A percentile compares a stretch with the other conserved stretches of the same genome.
Conservation (phyloP, 2,113 vertebrate genomes). For the Corydoras sp. region DNA sequence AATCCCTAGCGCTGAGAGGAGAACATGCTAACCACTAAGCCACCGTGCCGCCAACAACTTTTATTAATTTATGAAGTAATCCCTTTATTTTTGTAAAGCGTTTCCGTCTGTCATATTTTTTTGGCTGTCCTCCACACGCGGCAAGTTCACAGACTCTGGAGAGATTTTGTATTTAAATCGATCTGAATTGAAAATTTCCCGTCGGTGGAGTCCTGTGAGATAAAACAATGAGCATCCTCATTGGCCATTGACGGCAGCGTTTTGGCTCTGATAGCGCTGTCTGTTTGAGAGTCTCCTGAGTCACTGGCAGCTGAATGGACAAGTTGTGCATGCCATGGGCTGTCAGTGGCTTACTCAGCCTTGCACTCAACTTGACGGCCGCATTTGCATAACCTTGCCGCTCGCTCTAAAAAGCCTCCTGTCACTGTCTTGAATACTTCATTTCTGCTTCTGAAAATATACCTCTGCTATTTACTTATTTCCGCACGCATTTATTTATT, state of each 20-base stretch:
- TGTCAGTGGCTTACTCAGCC: constrained; percentile 76
- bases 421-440: constrained; percentile 48
- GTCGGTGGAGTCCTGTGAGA: constrained; percentile 1
- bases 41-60: no score
- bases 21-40: no score
- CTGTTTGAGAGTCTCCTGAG: constrained; percentile 46
- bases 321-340: constrained; percentile 74
- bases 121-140: not conserved
- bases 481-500: constrained; percentile 10
- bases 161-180: constrained; percentile 1
- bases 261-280: constrained; percentile 42
- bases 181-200: constrained; percentile 7
- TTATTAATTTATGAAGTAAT: no score
- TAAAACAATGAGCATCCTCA: constrained; percentile 19
- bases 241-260: constrained; percentile 34
- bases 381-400: constrained; percentile 73
- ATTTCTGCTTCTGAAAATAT: constrained; percentile 42
- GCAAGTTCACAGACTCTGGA: not conserved
- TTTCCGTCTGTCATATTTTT: no score
- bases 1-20: no score
- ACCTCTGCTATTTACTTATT: constrained; percentile 17
- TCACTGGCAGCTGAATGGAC: constrained; percentile 61
- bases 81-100: no score
- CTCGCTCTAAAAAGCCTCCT: constrained; percentile 58
- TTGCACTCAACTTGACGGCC: constrained; percentile 68